Conservation (phyloP, 2,797 vertebrate species). For the Syngnathus rostellatus region DNA sequence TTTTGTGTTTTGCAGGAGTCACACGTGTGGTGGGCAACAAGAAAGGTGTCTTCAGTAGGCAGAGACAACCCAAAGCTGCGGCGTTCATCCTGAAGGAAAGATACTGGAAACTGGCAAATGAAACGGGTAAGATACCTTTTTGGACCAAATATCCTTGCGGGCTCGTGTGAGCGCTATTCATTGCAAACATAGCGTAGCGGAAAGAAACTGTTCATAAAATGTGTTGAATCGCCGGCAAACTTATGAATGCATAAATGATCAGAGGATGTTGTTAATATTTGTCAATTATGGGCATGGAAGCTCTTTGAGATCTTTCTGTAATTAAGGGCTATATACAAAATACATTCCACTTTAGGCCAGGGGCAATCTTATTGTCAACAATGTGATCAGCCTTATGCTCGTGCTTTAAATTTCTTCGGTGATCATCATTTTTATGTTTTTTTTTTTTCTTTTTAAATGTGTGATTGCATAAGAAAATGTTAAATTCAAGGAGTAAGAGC, state of each 20-base stretch:
- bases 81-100: slow-evolving; percentile 84
- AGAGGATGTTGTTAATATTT: no score
- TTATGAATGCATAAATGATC: neutral
- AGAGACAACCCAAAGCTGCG: slow-evolving; percentile 86
- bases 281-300: no score
- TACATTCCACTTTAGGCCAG: no score
- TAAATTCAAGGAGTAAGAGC: neutral
- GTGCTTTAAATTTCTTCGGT: neutral
- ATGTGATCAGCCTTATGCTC: no score
- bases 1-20: slow-evolving; percentile 57
- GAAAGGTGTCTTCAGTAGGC: slow-evolving; percentile 91
- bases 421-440: neutral
- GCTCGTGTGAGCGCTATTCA: neutral
- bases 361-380: neutral
- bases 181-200: neutral
- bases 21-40: slow-evolving; percentile 82
- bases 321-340: no score
- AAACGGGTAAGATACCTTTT: slow-evolving; percentile 65
- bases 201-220: neutral
- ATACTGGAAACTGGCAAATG: slow-evolving; percentile 91
- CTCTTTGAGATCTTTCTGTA: no score
- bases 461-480: neutral
- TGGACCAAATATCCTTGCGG: slow-evolving; percentile 61
- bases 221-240: neutral
- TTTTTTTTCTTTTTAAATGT: no score